These are phyloP conservation scores for Thinocorus orbignyianus DNA, from an alignment of 2,113 vertebrate genomes.

Conservation along the genomic window DNA sequence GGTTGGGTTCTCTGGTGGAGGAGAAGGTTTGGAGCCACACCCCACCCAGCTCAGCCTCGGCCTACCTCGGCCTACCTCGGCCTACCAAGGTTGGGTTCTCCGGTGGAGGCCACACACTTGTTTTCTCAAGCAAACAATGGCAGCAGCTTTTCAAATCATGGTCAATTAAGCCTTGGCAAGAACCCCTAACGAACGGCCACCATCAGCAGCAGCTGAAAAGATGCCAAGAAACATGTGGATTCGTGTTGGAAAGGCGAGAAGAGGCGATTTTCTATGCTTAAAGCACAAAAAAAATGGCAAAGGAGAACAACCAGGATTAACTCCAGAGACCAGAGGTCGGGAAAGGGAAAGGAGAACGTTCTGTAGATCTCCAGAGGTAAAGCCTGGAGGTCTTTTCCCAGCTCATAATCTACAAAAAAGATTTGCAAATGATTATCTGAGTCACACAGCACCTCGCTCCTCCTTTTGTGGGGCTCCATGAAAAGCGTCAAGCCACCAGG, in stretches of 20 bases:
- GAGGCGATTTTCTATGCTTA: neutral
- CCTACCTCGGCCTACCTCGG: no score
- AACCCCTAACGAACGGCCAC: neutral
- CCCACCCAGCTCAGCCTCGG: no score
- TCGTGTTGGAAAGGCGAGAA: neutral
- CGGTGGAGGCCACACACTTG: neutral
- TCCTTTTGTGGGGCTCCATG: neutral
- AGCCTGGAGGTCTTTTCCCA: neutral
- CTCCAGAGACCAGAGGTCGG: neutral
- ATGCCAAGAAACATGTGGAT: conserved; percentile 27
- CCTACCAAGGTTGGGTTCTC: no score
- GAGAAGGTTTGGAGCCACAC: no score
- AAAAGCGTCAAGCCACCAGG: neutral
- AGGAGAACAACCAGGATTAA: neutral
- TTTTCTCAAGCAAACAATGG: neutral
- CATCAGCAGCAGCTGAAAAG: conserved; percentile 3
- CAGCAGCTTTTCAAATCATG: conserved; percentile 30
- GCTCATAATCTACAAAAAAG: neutral
- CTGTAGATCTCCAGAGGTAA: neutral
- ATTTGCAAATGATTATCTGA: neutral
- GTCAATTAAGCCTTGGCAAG: conserved; percentile 20
- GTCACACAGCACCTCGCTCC: neutral
- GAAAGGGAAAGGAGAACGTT: neutral
- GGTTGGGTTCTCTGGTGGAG: no score
- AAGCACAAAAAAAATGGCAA: no score